phyloP scores from a whole-genome alignment of 2,888 invertebrate genomes.

The Cryptus armator region DNA sequence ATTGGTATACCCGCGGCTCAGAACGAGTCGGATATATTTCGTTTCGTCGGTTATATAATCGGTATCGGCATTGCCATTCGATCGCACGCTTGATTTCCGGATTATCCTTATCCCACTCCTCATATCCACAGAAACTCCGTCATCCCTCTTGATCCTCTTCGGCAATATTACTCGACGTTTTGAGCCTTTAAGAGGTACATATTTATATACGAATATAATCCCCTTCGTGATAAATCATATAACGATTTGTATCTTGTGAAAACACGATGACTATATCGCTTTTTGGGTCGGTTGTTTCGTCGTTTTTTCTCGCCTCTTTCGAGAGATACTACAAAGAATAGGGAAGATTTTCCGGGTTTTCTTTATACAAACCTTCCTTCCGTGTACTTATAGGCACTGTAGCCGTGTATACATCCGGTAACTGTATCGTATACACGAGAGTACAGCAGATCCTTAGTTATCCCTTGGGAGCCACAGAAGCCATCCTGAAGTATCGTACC shows the following conservation, averaged over 20 bases:
- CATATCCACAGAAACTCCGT: conserved; percentile 8
- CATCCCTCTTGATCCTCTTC: conserved; percentile 33
- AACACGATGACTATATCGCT: neutral
- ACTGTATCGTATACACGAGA: conserved; percentile 44
- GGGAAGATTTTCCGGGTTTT: conserved; percentile 4
- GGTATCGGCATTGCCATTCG: conserved; percentile 31
- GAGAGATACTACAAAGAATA: neutral
- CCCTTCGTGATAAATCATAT: neutral
- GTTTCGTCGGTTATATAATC: conserved; percentile 43
- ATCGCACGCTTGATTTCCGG: conserved; percentile 39
- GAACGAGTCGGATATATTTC: conserved; percentile 49
- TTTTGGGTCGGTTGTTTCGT: neutral
- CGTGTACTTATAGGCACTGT: conserved; percentile 6
- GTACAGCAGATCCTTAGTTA: conserved; percentile 50
- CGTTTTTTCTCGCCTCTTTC: neutral
- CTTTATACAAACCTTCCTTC: conserved; percentile 7
- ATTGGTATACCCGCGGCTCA: conserved; percentile 18
- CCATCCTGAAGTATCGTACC: conserved; percentile 40
- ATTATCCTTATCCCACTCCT: conserved; percentile 27
- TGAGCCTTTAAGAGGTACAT: neutral
- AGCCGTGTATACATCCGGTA: conserved; percentile 10
- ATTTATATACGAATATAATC: conserved; percentile 3
- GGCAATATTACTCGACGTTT: conserved; percentile 26
- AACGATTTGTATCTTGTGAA: neutral
- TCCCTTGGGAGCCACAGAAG: conserved; percentile 50